Evolutionary conservation across 2,888 invertebrate genomes (phyloP).

Genomic region (Catocala fraxini): DNA sequence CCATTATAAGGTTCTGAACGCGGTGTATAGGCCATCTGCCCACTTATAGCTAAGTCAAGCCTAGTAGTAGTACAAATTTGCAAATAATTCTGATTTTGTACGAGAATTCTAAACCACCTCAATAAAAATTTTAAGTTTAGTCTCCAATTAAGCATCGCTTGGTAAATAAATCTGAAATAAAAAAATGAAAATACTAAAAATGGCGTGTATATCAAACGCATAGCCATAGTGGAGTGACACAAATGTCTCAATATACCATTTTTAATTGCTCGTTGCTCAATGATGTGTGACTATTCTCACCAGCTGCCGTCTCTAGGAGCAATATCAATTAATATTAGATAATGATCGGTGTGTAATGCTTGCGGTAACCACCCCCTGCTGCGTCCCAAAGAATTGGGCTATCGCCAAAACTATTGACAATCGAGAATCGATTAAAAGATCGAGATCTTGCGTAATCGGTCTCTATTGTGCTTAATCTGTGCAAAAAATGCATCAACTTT

Average conservation of each 20-base stretch:
- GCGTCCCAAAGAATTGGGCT: slow-evolving; percentile 43
- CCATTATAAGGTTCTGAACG: too few species aligned
- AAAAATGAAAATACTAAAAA: slow-evolving; percentile 34
- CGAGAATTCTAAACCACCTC: slow-evolving; percentile 15
- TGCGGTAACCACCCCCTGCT: slow-evolving; percentile 51
- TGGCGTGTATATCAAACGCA: slow-evolving; percentile 37
- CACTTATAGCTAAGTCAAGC: too few species aligned
- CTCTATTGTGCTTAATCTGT: slow-evolving; percentile 36
- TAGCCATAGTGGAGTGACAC: slow-evolving; percentile 44
- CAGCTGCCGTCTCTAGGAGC: slow-evolving; percentile 48
- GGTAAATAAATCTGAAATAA: slow-evolving; percentile 38
- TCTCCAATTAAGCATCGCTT: neutral
- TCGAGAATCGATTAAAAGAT: slow-evolving; percentile 49
- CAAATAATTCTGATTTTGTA: neutral
- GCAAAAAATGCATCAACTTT: slow-evolving; percentile 17
- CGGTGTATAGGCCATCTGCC: too few species aligned
- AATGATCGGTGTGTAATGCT: slow-evolving; percentile 55
- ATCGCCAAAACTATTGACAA: slow-evolving; percentile 42
- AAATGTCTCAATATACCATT: slow-evolving; percentile 56
- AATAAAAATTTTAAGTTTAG: slow-evolving; percentile 17
- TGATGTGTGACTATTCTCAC: slow-evolving; percentile 52
- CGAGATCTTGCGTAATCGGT: slow-evolving; percentile 49
- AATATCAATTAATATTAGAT: slow-evolving; percentile 63
- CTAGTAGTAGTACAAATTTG: too few species aligned
- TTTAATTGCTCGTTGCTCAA: slow-evolving; percentile 56